Evolutionary conservation across 2,797 vertebrate species (phyloP).

Genomic region (Cryptoprocta ferox): DNA sequence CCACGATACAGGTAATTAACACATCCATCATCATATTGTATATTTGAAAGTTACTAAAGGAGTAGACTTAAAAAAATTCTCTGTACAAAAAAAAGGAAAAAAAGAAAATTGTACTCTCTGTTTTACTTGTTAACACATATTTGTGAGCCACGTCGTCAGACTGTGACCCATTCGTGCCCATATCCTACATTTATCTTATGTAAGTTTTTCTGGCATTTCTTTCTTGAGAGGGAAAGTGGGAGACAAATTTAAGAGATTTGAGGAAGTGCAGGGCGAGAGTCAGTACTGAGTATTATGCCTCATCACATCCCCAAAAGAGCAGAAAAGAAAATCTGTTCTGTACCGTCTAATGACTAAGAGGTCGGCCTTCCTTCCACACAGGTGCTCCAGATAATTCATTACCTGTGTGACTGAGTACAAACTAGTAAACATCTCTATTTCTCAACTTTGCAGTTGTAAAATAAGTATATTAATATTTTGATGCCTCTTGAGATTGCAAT

Average conservation of each 20-base stretch:
- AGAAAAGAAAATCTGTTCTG: neutral
- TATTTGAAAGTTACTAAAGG: neutral
- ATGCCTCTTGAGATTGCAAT: neutral
- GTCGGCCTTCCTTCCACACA: rapidly evolving
- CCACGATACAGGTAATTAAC: neutral
- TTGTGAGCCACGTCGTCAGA: neutral
- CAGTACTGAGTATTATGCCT: neutral
- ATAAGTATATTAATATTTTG: neutral
- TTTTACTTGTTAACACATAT: neutral
- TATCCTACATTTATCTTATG: neutral
- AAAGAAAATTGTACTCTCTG: neutral
- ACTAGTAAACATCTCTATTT: neutral
- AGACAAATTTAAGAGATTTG: neutral
- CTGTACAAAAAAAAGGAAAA: neutral
- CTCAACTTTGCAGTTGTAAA: neutral
- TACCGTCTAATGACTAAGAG: rapidly evolving
- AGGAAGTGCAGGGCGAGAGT: neutral
- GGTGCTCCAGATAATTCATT: rapidly evolving
- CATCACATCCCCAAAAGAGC: rapidly evolving
- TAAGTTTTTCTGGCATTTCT: neutral
- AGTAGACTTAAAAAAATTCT: neutral
- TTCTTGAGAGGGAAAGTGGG: neutral
- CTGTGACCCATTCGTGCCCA: rapidly evolving
- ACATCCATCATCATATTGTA: neutral
- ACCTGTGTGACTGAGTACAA: neutral